A percentile compares a stretch with the other conserved stretches of the same genome.
These are phyloP conservation scores for Morpho deidamia DNA, from an alignment of 2,888 invertebrate genomes.

Conservation along the genomic window DNA sequence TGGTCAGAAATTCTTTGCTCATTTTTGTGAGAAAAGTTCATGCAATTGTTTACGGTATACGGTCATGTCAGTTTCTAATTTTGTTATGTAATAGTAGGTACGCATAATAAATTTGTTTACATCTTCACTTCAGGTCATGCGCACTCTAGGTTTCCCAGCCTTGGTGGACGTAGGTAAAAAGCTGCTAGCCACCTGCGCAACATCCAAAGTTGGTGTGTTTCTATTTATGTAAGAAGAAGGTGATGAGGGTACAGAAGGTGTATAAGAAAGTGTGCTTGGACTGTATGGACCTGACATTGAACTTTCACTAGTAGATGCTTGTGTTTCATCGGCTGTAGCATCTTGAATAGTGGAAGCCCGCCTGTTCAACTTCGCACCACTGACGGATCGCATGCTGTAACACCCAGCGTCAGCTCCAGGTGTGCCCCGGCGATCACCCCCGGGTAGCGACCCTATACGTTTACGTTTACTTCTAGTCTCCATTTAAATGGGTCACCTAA, in stretches of 20 bases:
- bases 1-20: slow-evolving; percentile 21
- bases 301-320: not conserved
- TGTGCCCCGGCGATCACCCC: not conserved
- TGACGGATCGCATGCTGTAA: not conserved
- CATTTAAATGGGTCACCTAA: slow-evolving; percentile 8
- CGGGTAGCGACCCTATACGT: not conserved
- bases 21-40: slow-evolving; percentile 5
- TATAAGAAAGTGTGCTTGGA: not conserved
- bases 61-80: slow-evolving; percentile 13
- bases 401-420: not conserved
- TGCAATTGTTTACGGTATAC: slow-evolving; percentile 16
- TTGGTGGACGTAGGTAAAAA: slow-evolving; percentile 14
- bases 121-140: slow-evolving; percentile 17
- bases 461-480: not conserved
- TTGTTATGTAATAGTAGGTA: slow-evolving; percentile 13
- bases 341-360: not conserved
- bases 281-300: not conserved
- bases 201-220: not conserved
- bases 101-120: slow-evolving; percentile 16
- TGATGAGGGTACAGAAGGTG: not conserved
- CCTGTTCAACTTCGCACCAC: not conserved
- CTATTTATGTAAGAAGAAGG: not conserved
- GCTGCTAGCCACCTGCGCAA: slow-evolving; percentile 14
- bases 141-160: slow-evolving; percentile 7
- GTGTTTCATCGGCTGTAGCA: not conserved